These are phyloP conservation scores for Meandrina meandrites DNA, from an alignment of 92 coral and sea anemone genomes.

Conservation along the genomic window DNA sequence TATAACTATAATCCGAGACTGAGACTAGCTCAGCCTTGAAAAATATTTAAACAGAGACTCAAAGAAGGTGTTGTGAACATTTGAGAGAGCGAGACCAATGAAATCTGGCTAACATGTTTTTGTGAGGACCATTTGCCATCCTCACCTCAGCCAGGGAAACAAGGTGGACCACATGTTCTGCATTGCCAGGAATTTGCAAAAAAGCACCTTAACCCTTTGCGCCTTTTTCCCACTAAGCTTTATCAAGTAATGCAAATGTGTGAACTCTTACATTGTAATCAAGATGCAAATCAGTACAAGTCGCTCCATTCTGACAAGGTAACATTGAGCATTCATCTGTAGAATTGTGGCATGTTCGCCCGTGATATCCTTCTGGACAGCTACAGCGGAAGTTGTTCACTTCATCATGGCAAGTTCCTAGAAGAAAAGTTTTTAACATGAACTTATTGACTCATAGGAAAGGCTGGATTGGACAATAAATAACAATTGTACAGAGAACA, in stretches of 20 bases:
- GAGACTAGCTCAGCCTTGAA: too few species aligned
- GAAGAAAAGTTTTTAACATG: not conserved
- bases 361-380: constrained; percentile 68
- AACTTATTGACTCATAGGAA: not conserved
- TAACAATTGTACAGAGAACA: too few species aligned
- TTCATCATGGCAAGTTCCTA: constrained; percentile 77
- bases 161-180: not conserved
- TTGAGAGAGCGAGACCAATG: too few species aligned
- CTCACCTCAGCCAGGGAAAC: not conserved
- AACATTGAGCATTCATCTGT: constrained; percentile 70
- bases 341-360: constrained; percentile 73
- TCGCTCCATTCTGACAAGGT: constrained; percentile 77
- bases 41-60: too few species aligned
- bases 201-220: not conserved
- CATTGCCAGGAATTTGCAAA: not conserved
- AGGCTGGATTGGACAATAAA: too few species aligned
- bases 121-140: not conserved
- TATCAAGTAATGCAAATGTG: not conserved
- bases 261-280: constrained; percentile 67
- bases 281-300: constrained; percentile 63
- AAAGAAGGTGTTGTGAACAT: too few species aligned
- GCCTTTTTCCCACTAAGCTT: not conserved
- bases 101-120: not conserved
- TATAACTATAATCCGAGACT: too few species aligned
- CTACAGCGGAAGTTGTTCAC: constrained; percentile 79